Base-by-base conservation (phyloP, 2,888 invertebrate species). In the Notocelia uddmanniana region DNA sequence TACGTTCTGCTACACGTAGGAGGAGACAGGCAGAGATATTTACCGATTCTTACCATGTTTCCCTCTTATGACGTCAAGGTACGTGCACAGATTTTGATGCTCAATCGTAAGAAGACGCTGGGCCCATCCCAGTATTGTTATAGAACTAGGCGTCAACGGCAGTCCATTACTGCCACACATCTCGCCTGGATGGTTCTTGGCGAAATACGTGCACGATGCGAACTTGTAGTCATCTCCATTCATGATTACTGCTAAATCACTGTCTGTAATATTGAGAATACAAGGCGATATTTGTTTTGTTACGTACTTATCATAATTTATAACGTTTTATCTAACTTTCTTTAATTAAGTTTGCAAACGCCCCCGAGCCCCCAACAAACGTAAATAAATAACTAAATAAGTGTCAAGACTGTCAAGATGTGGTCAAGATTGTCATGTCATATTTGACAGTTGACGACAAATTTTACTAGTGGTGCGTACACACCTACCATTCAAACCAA, bases 101-200 rank as follows among this genome's bases (percentile, higher is more conserved):
- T 95, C 94, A 66, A 98, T 91, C 0, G 96, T 96, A 83, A 97
- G 96, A 18, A 99, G 92, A 74, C 95, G 94, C 85, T 98, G 98
- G 31, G 98, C 97, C 82, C 96, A 95, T 9, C 99, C 99, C 69
- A 98, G 94, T 83, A 99, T 98, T 69, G 98, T 97, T 74, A 99
- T 98, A 0, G 99, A 98, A 90, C 99, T 99, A 2, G 99, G 99
- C 0, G 99, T 99, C 21, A 99, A 93, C 0, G 99, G 99, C 60
- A 99, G 92, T 0, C 99, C 99, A 92, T 99, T 99, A 77, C 97
- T 98, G 11, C 99, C 99, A 89, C 99, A 99, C 67, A 96, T 96
- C 88, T 98, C 98, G 34, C 97, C 96, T 13, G 97, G 97, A 87
- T 98, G 98, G 82, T 96, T 96, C 83, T 96, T 97, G 0, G 98